Conservation (phyloP, 1,140 invertebrate species). For the Scaptodrosophila lebanonensis region DNA sequence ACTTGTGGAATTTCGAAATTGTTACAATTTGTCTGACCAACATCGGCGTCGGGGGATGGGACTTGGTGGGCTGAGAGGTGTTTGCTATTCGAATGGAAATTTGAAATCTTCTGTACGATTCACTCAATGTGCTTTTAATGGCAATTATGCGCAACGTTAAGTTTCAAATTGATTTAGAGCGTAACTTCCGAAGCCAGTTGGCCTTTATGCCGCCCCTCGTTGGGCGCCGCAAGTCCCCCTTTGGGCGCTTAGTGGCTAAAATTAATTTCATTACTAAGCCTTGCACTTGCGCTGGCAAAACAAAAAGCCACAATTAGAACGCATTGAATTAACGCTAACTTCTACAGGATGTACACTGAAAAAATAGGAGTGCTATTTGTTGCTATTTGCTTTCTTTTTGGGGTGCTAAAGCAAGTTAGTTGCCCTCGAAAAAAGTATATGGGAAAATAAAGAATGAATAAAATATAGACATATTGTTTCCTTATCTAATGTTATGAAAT, state of each 20-base stretch:
- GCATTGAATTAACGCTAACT: no score
- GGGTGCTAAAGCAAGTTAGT: no score
- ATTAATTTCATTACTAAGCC: constrained; percentile 51
- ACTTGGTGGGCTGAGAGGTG: neutral
- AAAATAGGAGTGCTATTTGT: no score
- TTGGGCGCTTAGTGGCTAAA: constrained; percentile 40
- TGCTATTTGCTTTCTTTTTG: no score
- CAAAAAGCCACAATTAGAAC: constrained; percentile 6
- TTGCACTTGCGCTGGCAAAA: constrained; percentile 59
- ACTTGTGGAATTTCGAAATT: constrained; percentile 69
- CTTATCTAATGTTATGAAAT: no score
- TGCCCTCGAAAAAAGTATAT: no score
- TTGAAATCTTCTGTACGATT: neutral
- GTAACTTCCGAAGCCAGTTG: neutral
- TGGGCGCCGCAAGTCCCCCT: neutral
- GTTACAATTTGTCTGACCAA: constrained; percentile 57
- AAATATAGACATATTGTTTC: no score
- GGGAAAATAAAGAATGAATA: no score
- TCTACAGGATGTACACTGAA: no score
- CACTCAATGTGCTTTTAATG: constrained; percentile 32
- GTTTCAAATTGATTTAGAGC: constrained; percentile 61
- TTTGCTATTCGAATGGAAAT: constrained; percentile 14
- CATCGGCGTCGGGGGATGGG: constrained; percentile 1
- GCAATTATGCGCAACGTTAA: constrained; percentile 66
- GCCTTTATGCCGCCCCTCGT: no score